A percentile compares a stretch with the other conserved stretches of the same genome.
These are phyloP conservation scores for Gymnocephalus cernua DNA, from an alignment of 2,113 vertebrate genomes.

Conservation along the genomic window DNA sequence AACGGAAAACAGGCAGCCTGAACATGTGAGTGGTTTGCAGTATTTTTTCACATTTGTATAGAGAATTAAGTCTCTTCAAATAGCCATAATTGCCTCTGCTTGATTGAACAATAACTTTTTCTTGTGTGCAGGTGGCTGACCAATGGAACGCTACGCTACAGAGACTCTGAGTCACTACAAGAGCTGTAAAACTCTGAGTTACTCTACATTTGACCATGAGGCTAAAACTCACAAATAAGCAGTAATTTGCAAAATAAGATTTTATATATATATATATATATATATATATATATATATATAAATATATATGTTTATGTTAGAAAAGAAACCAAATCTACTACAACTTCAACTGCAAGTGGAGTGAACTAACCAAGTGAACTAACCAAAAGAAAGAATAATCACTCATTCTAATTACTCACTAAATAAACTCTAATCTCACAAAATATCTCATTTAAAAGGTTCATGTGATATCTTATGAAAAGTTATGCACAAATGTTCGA, in stretches of 20 bases:
- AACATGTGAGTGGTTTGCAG: slow-evolving; percentile 59
- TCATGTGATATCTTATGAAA: no score
- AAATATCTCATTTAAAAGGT: no score
- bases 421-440: neutral
- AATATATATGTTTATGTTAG: neutral
- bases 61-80: neutral
- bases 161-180: slow-evolving; percentile 53
- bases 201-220: neutral
- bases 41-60: neutral
- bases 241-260: neutral
- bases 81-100: neutral
- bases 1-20: slow-evolving; percentile 57
- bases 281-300: no score
- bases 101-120: neutral
- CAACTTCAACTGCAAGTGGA: neutral
- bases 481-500: no score
- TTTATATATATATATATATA: neutral
- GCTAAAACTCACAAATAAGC: neutral
- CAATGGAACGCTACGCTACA: slow-evolving; percentile 28
- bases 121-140: slow-evolving; percentile 56
- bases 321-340: neutral
- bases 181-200: slow-evolving; percentile 62
- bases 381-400: slow-evolving; percentile 14
- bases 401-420: neutral
- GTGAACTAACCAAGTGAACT: no score